Evolutionary conservation across 1,140 invertebrate genomes (phyloP), one percentile per base, ranked within the genome.

Genomic region (Megalopta genalis): DNA sequence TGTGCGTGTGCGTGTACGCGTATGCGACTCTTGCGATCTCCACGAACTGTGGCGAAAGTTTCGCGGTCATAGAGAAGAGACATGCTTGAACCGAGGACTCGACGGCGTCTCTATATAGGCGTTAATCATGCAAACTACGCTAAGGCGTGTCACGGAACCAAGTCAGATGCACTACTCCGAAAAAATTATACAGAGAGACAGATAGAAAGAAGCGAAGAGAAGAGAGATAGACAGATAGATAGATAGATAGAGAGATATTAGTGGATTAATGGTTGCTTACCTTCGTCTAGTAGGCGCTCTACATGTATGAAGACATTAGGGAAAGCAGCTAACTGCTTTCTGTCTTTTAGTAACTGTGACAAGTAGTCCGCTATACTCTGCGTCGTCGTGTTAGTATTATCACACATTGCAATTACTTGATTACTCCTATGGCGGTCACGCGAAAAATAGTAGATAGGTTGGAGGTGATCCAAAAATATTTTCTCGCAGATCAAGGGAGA

Each of bases 251-350:
- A 32, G 8, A 42, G 63, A 72, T 69, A 83, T 73, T 68, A 73
- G 70, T 80, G 68, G 77, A 85, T 83, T 77, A 82, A 72, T 75
- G 59, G n/a, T 83, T 79, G 76, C 96, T 96, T 96, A 99, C 99
- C 99, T 97, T 99, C 99, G 92, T 99, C 99, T 90, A 99, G 95
- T 88, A 99, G 96, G 93, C 99, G 95, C 94, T 99, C 99, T 90
- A 99, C 96, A 94, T 99, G 99, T 94, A 99, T 96, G 95, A 99
- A 99, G 93, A 99, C 97, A 95, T 99, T 99, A 84, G 99, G 99
- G 94, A 99, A 99, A 91, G 98, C 98, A 90, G 98, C 97, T 90
- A 99, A 95, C 95, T 99, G 98, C 95, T 99, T 99, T 95, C 99
- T 98, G 95, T 99, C 99, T 96, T 99, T 99, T 91, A 99, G 95